phyloP scores from a whole-genome alignment of 2,888 invertebrate species.

The Cataglyphis rosenhaueri region DNA sequence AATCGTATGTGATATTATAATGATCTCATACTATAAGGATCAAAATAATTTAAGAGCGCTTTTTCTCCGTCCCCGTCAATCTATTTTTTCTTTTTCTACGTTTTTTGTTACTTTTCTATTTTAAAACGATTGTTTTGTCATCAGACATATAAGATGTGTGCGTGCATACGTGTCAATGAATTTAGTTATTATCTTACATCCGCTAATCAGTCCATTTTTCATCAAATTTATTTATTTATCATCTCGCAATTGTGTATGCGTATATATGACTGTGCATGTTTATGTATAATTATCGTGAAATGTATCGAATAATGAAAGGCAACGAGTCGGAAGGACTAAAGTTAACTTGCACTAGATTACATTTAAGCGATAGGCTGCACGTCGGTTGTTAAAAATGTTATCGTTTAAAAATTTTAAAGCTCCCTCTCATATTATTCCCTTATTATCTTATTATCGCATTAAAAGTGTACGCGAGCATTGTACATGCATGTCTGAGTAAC shows the following conservation, averaged over 20 bases:
- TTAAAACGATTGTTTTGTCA: constrained; percentile 23
- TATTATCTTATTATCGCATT: constrained; percentile 20
- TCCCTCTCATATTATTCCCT: constrained; percentile 21
- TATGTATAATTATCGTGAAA: not conserved
- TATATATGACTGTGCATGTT: not conserved
- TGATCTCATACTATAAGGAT: not conserved
- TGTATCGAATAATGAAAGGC: constrained; percentile 46
- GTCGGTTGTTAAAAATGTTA: constrained; percentile 18
- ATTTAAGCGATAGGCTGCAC: constrained; percentile 28
- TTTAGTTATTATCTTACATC: constrained; percentile 53
- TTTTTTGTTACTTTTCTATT: constrained; percentile 18
- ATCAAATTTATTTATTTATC: constrained; percentile 39
- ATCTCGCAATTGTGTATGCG: constrained; percentile 12
- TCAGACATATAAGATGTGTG: constrained; percentile 1
- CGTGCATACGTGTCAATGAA: constrained; percentile 20
- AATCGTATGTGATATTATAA: not conserved
- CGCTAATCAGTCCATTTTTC: constrained; percentile 57
- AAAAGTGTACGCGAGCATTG: constrained; percentile 20
- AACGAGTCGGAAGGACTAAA: constrained; percentile 43
- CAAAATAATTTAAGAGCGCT: constrained; percentile 12
- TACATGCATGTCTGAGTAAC: not conserved
- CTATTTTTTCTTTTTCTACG: not conserved
- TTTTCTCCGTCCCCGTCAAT: constrained; percentile 39
- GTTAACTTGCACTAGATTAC: constrained; percentile 45
- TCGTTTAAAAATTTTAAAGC: constrained; percentile 35